Evolutionary conservation across 1,140 invertebrate genomes (phyloP).

Genomic region (Drosophila ogumai): DNA sequence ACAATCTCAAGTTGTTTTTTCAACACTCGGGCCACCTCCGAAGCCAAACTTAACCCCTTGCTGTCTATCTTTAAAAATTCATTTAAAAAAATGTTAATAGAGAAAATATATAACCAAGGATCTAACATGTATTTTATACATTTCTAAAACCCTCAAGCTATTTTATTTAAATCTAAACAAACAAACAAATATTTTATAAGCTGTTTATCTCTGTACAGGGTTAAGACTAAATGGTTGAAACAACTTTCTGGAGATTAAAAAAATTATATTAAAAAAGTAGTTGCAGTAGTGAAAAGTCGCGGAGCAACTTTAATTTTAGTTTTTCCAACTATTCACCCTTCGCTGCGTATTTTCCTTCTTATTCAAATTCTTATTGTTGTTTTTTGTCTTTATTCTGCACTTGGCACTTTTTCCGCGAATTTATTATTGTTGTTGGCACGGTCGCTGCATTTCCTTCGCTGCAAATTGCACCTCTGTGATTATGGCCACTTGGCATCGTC

Average conservation of each 20-base stretch:
- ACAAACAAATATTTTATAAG: neutral
- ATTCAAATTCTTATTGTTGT: conserved; percentile 44
- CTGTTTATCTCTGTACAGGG: neutral
- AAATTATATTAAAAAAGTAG: conserved; percentile 69
- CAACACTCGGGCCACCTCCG: conserved; percentile 56
- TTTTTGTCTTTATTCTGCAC: conserved; percentile 66
- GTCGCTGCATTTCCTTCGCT: conserved; percentile 8
- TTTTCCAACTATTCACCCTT: conserved; percentile 70
- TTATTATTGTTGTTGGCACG: conserved; percentile 68
- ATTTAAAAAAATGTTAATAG: neutral
- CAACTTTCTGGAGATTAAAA: conserved; percentile 10
- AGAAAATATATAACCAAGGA: neutral
- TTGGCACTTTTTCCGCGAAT: conserved; percentile 71
- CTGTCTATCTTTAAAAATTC: neutral
- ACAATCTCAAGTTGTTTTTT: conserved; percentile 83
- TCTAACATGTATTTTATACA: neutral
- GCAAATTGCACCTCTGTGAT: conserved; percentile 79
- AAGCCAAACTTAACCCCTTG: conserved; percentile 45
- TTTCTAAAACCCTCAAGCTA: no score
- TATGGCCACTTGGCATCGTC: conserved; percentile 71
- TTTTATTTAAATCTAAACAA: neutral
- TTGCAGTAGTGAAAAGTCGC: conserved; percentile 15
- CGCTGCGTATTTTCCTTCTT: conserved; percentile 16
- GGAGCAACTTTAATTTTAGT: conserved; percentile 74
- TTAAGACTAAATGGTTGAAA: conserved; percentile 35